phyloP scores from a whole-genome alignment of 92 coral and sea anemone species.

The Ricordea florida region DNA sequence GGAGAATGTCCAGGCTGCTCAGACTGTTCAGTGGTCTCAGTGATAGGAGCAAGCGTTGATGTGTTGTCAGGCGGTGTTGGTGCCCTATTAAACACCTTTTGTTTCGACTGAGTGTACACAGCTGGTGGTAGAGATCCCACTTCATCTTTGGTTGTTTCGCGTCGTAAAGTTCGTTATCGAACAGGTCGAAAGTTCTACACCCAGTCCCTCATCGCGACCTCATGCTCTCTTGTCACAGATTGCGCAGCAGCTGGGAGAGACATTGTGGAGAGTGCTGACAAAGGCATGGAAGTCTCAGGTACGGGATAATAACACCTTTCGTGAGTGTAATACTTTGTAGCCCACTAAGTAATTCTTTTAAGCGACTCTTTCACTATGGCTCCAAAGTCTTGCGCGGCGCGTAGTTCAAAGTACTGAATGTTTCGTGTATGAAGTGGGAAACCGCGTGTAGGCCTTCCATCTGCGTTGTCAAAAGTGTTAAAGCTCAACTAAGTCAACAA shows the following conservation, averaged over 20 bases:
- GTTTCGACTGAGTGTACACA: neutral
- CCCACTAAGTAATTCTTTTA: slow-evolving; percentile 58
- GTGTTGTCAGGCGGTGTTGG: neutral
- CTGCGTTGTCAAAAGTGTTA: slow-evolving; percentile 23
- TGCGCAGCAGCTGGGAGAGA: slow-evolving; percentile 8
- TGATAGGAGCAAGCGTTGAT: neutral
- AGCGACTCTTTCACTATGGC: slow-evolving; percentile 49
- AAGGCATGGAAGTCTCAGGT: slow-evolving; percentile 26
- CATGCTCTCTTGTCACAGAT: neutral
- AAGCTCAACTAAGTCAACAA: slow-evolving; percentile 18
- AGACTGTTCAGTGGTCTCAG: neutral
- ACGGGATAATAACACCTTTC: slow-evolving; percentile 10
- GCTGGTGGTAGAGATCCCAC: too few species aligned
- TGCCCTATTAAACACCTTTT: neutral
- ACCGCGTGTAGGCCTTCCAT: slow-evolving; percentile 37
- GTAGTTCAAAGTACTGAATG: slow-evolving; percentile 36
- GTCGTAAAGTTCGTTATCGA: too few species aligned
- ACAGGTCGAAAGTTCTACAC: too few species aligned
- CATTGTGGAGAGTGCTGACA: slow-evolving; percentile 4
- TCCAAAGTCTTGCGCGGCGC: slow-evolving; percentile 26
- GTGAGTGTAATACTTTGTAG: slow-evolving; percentile 52
- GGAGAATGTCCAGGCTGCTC: neutral
- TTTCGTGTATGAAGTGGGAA: slow-evolving; percentile 41
- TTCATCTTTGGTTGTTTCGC: too few species aligned
- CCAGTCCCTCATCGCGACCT: too few species aligned